Conservation (phyloP, 2,113 vertebrate genomes). For the Siniperca knerii region DNA sequence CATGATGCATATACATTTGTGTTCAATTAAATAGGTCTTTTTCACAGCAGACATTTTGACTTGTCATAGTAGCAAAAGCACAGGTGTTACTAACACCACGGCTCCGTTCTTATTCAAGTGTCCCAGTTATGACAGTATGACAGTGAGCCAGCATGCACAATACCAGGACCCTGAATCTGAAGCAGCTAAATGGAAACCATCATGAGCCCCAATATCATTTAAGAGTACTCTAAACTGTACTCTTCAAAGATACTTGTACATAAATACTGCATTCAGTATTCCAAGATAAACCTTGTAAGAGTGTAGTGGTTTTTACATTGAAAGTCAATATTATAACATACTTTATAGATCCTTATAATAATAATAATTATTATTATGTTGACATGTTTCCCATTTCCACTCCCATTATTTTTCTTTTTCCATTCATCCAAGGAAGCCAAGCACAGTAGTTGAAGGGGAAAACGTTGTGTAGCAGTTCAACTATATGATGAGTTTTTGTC, state of each 20-base stretch:
- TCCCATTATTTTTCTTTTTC: neutral
- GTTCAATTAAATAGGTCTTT: neutral
- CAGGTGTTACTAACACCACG: neutral
- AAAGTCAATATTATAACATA: neutral
- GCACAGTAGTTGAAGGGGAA: neutral
- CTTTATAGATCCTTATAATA: neutral
- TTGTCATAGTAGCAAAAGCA: neutral
- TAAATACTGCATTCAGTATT: neutral
- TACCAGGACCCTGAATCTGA: neutral
- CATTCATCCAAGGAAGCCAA: neutral
- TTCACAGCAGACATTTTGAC: neutral
- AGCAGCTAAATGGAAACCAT: neutral
- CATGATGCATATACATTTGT: neutral
- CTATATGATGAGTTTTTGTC: conserved; percentile 35
- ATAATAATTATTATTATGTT: neutral
- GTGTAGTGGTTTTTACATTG: neutral
- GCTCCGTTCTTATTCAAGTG: neutral
- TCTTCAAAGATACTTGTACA: neutral
- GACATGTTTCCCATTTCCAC: neutral
- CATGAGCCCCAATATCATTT: neutral
- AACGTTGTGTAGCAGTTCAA: neutral
- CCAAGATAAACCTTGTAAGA: neutral
- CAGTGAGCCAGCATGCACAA: neutral
- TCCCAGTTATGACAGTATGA: neutral
- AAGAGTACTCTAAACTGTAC: neutral